phyloP scores from a whole-genome alignment of 1,140 invertebrate species.

The Plectrocnemia conspersa region DNA sequence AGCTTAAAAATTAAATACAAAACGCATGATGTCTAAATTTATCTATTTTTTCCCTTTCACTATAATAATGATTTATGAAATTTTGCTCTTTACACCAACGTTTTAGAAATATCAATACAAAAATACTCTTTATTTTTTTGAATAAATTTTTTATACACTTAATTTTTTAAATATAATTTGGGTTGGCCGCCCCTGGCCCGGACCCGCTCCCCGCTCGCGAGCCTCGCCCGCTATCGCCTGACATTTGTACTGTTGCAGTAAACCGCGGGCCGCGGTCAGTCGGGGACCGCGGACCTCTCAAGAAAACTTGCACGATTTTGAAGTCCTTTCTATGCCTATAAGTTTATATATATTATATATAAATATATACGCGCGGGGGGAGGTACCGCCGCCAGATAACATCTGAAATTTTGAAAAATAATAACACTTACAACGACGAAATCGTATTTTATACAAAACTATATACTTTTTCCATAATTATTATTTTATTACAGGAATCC shows the following conservation, averaged over 20 bases:
- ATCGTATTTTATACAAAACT: slow-evolving; percentile 37
- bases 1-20: slow-evolving; percentile 55
- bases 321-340: slow-evolving; percentile 23
- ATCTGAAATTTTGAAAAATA: slow-evolving; percentile 36
- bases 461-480: slow-evolving; percentile 32
- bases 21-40: slow-evolving; percentile 53
- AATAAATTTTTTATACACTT: slow-evolving; percentile 54
- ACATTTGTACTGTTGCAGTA: slow-evolving; percentile 55
- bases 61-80: slow-evolving; percentile 49
- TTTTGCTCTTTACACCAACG: slow-evolving; percentile 53
- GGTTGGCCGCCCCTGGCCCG: slow-evolving; percentile 27
- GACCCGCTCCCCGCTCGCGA: slow-evolving; percentile 17
- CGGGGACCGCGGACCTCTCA: slow-evolving; percentile 20
- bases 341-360: slow-evolving; percentile 34
- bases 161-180: slow-evolving; percentile 36
- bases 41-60: slow-evolving; percentile 48
- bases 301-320: slow-evolving; percentile 15
- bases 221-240: slow-evolving; percentile 19
- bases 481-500: slow-evolving; percentile 36
- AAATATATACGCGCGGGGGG: slow-evolving; percentile 35
- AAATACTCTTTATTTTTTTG: slow-evolving; percentile 52
- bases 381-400: slow-evolving; percentile 29
- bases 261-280: slow-evolving; percentile 35
- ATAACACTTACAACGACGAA: slow-evolving; percentile 37
- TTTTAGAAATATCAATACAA: slow-evolving; percentile 57